phyloP scores from a whole-genome alignment of 2,113 vertebrate genomes.

The Aramus guarauna region DNA sequence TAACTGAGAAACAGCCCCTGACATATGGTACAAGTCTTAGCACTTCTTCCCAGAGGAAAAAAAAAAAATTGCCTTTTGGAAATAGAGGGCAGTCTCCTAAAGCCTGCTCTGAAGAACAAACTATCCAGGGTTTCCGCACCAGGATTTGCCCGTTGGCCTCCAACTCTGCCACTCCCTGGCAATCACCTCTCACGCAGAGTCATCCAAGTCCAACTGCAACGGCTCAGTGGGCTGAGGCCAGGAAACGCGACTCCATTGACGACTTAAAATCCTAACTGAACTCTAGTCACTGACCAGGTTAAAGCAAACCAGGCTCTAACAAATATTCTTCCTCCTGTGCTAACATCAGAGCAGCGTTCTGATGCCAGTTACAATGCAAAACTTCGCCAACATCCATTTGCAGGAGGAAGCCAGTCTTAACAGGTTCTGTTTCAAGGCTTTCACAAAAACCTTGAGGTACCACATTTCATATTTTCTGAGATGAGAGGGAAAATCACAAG shows the following conservation, averaged over 20 bases:
- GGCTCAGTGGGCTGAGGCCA: not conserved
- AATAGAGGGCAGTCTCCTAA: not conserved
- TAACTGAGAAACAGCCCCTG: not conserved
- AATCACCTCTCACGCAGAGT: not conserved
- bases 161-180: not conserved
- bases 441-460: not conserved
- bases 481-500: not conserved
- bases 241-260: rapidly evolving
- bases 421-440: not conserved
- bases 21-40: rapidly evolving
- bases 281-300: not conserved
- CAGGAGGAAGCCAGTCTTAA: not conserved
- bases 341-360: not conserved
- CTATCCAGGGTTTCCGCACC: not conserved
- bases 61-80: not conserved
- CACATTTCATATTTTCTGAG: not conserved
- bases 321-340: not conserved
- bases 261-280: not conserved
- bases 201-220: not conserved
- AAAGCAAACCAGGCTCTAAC: not conserved
- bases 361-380: not conserved
- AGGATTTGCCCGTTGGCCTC: not conserved
- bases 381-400: not conserved
- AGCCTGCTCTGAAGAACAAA: not conserved
- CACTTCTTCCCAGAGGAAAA: not conserved